These are phyloP conservation scores for Tetramorium parvispinum DNA, from an alignment of 1,140 invertebrate species.

Conservation along the genomic window DNA sequence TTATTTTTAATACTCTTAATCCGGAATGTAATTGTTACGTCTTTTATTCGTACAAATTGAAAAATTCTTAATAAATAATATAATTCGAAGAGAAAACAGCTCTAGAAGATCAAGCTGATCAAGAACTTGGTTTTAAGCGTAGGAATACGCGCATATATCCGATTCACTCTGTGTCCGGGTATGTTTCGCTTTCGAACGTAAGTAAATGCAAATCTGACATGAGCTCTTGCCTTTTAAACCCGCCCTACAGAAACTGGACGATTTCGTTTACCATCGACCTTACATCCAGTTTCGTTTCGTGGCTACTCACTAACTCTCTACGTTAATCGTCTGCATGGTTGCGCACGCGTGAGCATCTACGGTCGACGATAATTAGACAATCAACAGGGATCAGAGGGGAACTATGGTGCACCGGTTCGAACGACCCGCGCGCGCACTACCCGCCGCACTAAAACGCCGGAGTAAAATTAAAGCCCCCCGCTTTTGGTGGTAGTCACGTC, in stretches of 20 bases:
- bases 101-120: background rate
- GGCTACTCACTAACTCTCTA: background rate
- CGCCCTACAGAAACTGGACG: background rate
- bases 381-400: constrained; percentile 67
- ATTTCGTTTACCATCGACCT: constrained; percentile 8
- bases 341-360: constrained; percentile 14
- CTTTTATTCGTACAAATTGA: background rate
- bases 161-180: background rate
- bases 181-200: background rate
- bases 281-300: constrained; percentile 12
- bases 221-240: constrained; percentile 17
- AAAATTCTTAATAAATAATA: background rate
- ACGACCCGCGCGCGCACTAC: constrained; percentile 14
- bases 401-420: constrained; percentile 14
- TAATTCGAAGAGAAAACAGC: background rate
- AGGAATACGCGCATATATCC: background rate
- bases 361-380: constrained; percentile 74
- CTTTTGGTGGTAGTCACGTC: constrained; percentile 29
- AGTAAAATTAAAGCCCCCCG: constrained; percentile 59
- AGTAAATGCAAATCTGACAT: constrained; percentile 16
- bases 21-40: background rate
- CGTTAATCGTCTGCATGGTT: constrained; percentile 21
- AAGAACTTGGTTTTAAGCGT: background rate
- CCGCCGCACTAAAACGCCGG: constrained; percentile 39
- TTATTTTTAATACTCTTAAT: background rate